A percentile compares a stretch with the other conserved stretches of the same genome.
Evolutionary conservation across 2,888 invertebrate genomes (phyloP).

Genomic region (Dione vanillae): DNA sequence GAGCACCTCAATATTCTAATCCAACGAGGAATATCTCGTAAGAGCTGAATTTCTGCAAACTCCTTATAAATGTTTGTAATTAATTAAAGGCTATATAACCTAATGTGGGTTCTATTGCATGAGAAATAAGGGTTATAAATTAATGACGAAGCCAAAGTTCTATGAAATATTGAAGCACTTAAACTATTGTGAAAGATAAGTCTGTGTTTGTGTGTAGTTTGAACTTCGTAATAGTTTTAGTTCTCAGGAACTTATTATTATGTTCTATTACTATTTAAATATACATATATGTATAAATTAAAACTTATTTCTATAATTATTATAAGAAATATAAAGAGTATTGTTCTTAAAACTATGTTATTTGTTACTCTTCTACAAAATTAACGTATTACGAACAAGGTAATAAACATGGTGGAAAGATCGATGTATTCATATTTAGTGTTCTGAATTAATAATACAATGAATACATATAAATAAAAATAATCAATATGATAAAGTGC

Average conservation of each 20-base stretch:
- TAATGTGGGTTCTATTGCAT: neutral
- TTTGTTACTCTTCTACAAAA: too few species aligned
- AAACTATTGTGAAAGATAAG: conserved; percentile 15
- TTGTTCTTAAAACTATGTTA: too few species aligned
- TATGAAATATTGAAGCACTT: conserved; percentile 5
- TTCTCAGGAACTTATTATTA: neutral
- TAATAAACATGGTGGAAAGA: too few species aligned
- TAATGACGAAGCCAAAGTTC: conserved; percentile 4
- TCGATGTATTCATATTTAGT: too few species aligned
- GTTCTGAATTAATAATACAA: too few species aligned
- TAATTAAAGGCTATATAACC: neutral
- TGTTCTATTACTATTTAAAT: too few species aligned
- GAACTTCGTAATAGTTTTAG: neutral
- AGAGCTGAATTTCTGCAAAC: conserved; percentile 11
- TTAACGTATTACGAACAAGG: too few species aligned
- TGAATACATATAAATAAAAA: too few species aligned
- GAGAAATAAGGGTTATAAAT: conserved; percentile 10
- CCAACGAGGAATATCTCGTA: conserved; percentile 6
- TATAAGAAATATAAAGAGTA: too few species aligned
- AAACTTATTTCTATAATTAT: too few species aligned
- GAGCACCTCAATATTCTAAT: conserved; percentile 15
- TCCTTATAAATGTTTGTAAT: conserved; percentile 15
- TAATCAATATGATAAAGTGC: conserved; percentile 10
- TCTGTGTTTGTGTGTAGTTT: conserved; percentile 9
- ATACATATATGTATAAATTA: too few species aligned